phyloP scores from a whole-genome alignment of 2,113 vertebrate species.

The Tapirus terrestris region DNA sequence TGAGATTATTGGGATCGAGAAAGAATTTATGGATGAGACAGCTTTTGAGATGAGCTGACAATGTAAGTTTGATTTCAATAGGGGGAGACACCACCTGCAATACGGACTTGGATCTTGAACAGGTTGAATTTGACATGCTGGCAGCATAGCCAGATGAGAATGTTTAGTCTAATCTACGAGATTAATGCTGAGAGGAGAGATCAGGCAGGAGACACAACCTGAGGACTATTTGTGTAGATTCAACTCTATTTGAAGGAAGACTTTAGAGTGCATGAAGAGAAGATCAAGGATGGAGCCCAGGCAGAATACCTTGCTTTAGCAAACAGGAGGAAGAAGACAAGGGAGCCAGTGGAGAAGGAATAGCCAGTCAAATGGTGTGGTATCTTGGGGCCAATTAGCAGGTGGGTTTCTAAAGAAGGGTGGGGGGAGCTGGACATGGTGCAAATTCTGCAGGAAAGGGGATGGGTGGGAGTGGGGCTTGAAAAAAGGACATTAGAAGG shows the following conservation, averaged over 20 bases:
- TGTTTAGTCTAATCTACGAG: not conserved
- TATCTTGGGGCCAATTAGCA: not conserved
- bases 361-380: not conserved
- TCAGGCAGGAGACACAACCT: not conserved
- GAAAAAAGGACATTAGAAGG: not conserved
- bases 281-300: not conserved
- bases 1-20: not conserved
- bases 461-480: not conserved
- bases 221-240: not conserved
- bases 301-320: not conserved
- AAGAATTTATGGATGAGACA: not conserved
- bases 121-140: not conserved
- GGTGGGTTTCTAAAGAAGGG: not conserved
- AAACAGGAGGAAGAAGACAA: not conserved
- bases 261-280: not conserved
- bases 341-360: not conserved
- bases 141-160: not conserved
- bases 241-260: not conserved
- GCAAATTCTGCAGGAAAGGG: not conserved
- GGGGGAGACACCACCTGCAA: not conserved
- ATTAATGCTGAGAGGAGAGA: not conserved
- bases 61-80: not conserved
- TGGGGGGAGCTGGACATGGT: not conserved
- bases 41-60: not conserved
- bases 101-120: not conserved